Evolutionary conservation across 2,113 vertebrate species (phyloP), one percentile per base, ranked within the genome.

Genomic region (Cervus canadensis): DNA sequence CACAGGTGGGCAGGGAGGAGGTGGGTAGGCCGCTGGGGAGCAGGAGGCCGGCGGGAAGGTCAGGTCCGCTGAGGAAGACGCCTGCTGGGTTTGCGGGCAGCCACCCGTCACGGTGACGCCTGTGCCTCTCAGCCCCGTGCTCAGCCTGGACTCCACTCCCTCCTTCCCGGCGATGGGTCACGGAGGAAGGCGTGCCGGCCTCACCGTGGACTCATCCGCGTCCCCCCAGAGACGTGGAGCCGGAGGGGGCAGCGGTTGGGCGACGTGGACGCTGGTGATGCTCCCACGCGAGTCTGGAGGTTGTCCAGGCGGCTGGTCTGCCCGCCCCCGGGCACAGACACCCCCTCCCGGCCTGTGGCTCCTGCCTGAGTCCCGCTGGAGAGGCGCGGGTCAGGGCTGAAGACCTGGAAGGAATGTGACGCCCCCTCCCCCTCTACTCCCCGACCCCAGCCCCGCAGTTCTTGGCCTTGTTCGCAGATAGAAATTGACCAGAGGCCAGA

Each of bases 231-330:
- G 82, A 28, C 9, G 26, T 9, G 36, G 36, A 43, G 36, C 54
- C 13, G 2, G 3, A 5, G 89, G 36, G 9, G 89, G 13, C 10
- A 23, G 76, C 2, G 2, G 9, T 4, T 2, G 0, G 25, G 40
- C 13, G 26, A 16, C 0, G 16, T 23, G n/a, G 45, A 16, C 1
- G 3, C 9, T 50, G 3, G 1, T 14, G n/a, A 9, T n/a, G 17
- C 54, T 30, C 16, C 6, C 48, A 5, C 2, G 59, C 0, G 45
- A 52, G n/a, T 25, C 79, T 25, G 76, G 33, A 33, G 16, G 57
- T 3, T 21, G 57, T 26, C 71, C 71, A 3, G 71, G 88, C 9
- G 54, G 52, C 36, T 17, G 71, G n/a, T 7, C 54, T 4, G 0
- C 2, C 23, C 14, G 33, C 15, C 12, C 28, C 5, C 4, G 1